phyloP scores from a whole-genome alignment of 2,113 vertebrate genomes.

The Craseonycteris thonglongyai region DNA sequence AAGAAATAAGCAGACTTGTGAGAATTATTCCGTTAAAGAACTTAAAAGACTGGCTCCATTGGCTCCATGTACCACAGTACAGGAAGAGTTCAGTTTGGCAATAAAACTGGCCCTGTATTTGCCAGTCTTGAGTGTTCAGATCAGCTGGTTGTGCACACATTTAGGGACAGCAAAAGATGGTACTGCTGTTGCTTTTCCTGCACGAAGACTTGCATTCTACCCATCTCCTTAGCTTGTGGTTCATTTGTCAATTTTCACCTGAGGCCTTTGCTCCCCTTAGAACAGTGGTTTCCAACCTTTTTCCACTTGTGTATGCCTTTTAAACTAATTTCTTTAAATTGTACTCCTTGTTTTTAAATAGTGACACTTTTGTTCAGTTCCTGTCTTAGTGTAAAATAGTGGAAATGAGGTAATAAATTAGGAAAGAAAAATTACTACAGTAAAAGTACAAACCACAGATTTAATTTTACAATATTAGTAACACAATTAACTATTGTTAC shows the following conservation, averaged over 20 bases:
- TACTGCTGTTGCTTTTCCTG: not conserved
- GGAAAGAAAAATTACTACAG: too few relatives aligned
- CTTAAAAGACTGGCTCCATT: not conserved
- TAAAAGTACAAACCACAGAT: too few relatives aligned
- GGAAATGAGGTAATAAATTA: too few relatives aligned
- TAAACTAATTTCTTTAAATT: too few relatives aligned
- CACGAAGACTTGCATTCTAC: not conserved
- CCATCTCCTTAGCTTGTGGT: not conserved
- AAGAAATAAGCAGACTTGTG: not conserved
- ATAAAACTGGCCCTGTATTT: not conserved
- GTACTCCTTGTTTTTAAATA: too few relatives aligned
- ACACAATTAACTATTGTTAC: too few relatives aligned
- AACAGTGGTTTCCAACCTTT: too few relatives aligned
- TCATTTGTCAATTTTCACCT: not conserved
- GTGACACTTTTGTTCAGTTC: too few relatives aligned
- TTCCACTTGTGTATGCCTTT: too few relatives aligned
- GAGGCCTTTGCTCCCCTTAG: not conserved
- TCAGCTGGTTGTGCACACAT: not conserved
- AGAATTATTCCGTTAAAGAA: not conserved
- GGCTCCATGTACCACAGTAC: not conserved
- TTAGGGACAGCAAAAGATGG: not conserved
- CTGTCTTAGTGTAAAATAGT: too few relatives aligned
- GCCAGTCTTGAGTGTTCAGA: not conserved
- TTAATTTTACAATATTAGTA: too few relatives aligned
- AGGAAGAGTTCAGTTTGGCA: not conserved